Evolutionary conservation across 2,797 vertebrate species (phyloP), one percentile per base, ranked within the genome.

Genomic region (Spinus olivaceus): DNA sequence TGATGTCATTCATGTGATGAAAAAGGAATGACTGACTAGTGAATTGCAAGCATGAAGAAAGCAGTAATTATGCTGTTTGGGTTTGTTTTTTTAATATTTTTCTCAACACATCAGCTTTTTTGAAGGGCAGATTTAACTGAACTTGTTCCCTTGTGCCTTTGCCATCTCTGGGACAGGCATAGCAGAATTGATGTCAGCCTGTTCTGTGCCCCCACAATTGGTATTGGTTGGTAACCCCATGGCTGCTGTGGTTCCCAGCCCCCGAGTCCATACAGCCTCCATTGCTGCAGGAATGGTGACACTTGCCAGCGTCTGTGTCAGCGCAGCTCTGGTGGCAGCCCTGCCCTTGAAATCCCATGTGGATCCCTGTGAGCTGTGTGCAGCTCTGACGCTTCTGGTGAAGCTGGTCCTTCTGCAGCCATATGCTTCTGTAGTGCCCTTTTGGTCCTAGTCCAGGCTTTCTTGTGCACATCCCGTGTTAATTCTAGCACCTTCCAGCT

Each of bases 151-250:
- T 32, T 6, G 13, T 16, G 22, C 3, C 0, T 33, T 72, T 49
- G 33, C 33, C 8, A 0, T 35, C 56, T 33, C 21, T 19, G 56
- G 28, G 78, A 23, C 71, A 66, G 66, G n/a, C 28, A 7, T 0
- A 32, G 78, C 51, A 0, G 0, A 30, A 56, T 15, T 0, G 4
- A 6, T 23, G 32, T 3, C 14, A 69, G n/a, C 54, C 47, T n/a
- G 32, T 33, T 50, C 33, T 54, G 46, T 86, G 66, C 35, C 28
- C 28, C 47, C 18, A 10, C 9, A 3, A 1, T 21, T 0, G 0
- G 5, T 39, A 21, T 0, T 0, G 0, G 9, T 28, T 4, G 3
- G 28, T 51, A 44, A 37, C 7, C 1, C 0, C 27, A 5, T 2
- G 67, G 64, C 51, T 78, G 72, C 85, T 30, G 1, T 22, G 33